These are phyloP conservation scores for Petrocephalus microphthalmus DNA, from an alignment of 2,113 vertebrate species.

Conservation along the genomic window DNA sequence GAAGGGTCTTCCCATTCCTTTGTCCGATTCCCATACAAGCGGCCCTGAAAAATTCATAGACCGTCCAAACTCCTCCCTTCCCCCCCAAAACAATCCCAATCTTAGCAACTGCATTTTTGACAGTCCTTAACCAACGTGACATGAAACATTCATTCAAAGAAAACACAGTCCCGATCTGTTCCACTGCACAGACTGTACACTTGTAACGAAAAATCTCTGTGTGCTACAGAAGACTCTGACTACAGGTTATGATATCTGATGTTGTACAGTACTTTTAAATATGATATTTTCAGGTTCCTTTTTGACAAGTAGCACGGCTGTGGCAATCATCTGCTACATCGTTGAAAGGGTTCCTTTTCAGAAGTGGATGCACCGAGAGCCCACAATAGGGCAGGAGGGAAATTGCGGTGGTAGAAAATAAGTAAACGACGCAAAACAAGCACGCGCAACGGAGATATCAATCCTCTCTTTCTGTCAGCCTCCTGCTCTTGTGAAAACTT, in stretches of 20 bases:
- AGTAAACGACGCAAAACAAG: background rate
- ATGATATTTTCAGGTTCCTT: background rate
- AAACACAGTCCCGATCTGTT: background rate
- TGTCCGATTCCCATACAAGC: constrained; percentile 47
- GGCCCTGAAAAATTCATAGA: constrained; percentile 42
- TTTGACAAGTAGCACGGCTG: background rate
- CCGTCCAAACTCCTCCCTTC: constrained; percentile 21
- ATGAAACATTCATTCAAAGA: background rate
- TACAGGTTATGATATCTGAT: background rate
- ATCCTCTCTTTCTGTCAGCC: background rate
- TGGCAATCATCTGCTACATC: background rate
- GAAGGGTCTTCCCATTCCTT: constrained; percentile 35
- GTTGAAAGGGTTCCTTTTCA: background rate
- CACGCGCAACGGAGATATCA: background rate
- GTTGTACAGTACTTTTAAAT: background rate
- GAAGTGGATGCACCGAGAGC: background rate
- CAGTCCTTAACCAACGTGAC: background rate
- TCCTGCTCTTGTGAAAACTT: background rate
- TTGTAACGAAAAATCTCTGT: background rate
- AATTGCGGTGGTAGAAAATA: background rate
- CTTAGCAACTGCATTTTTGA: constrained; percentile 37
- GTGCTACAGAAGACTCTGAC: background rate
- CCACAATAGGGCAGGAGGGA: background rate
- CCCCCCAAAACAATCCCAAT: constrained; percentile 20
- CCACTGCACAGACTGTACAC: background rate